Percentiles rank a stretch among this genome's conserved stretches.
These are phyloP conservation scores for Gnatocerus cornutus DNA, from an alignment of 2,888 invertebrate genomes.

Conservation along the genomic window DNA sequence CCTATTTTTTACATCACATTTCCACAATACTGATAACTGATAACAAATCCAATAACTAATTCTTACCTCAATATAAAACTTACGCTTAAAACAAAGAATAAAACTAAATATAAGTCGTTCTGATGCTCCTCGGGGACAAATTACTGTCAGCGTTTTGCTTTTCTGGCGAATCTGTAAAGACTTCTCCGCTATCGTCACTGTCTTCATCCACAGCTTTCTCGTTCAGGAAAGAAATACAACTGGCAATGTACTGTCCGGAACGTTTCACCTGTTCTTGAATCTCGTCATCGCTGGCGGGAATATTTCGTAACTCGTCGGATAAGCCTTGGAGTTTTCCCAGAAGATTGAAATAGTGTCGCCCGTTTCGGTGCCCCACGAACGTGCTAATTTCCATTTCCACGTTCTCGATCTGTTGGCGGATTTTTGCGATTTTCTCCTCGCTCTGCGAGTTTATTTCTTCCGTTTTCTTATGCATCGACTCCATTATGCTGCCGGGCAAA, in stretches of 20 bases:
- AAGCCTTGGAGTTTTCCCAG: constrained; percentile 50
- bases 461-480: constrained; percentile 46
- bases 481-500: constrained; percentile 57
- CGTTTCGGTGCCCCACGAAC: constrained; percentile 55
- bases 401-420: constrained; percentile 53
- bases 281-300: constrained; percentile 53
- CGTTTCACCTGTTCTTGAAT: constrained; percentile 53
- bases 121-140: constrained; percentile 21
- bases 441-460: neutral
- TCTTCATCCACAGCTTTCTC: constrained; percentile 54
- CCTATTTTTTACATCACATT: too few relatives aligned
- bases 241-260: constrained; percentile 55
- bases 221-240: constrained; percentile 58
- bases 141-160: neutral
- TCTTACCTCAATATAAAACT: neutral
- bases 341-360: constrained; percentile 56
- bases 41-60: constrained; percentile 1
- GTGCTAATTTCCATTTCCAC: constrained; percentile 54
- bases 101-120: constrained; percentile 12
- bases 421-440: constrained; percentile 49
- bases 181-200: constrained; percentile 17
- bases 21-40: too few relatives aligned
- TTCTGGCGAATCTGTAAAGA: too few relatives aligned
- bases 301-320: constrained; percentile 47
- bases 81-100: neutral